phyloP scores from a whole-genome alignment of 2,797 vertebrate genomes.

The Gallirallus australis region DNA sequence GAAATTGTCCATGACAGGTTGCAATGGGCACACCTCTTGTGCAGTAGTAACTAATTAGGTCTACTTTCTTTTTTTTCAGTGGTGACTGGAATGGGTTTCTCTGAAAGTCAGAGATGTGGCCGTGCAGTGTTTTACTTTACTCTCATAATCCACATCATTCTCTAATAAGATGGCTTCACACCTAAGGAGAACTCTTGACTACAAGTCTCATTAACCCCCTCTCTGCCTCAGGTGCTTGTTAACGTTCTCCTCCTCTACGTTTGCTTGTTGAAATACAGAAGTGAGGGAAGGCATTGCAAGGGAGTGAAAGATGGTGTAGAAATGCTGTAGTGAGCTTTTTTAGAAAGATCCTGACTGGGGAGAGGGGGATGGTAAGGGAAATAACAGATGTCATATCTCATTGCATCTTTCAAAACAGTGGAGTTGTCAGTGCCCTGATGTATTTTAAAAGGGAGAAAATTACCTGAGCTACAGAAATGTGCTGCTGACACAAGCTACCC shows the following conservation, averaged over 20 bases:
- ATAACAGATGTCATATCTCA: background rate
- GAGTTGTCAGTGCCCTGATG: background rate
- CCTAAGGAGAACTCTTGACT: background rate
- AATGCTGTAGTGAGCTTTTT: background rate
- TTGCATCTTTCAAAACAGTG: background rate
- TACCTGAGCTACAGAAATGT: background rate
- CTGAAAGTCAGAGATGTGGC: background rate
- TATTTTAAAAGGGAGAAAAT: conserved; percentile 13
- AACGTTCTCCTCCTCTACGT: background rate
- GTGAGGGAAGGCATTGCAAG: background rate
- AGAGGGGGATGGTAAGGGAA: background rate
- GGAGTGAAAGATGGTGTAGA: background rate
- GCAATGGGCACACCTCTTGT: background rate
- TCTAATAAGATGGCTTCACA: background rate
- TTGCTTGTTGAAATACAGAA: background rate
- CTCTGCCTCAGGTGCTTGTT: background rate
- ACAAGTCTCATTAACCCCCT: background rate
- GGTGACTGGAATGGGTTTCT: background rate
- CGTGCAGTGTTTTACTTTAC: background rate
- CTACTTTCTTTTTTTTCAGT: background rate
- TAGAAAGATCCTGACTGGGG: background rate
- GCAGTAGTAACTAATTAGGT: background rate
- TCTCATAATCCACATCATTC: background rate
- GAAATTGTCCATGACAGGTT: background rate
- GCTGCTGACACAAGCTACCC: background rate